These are phyloP conservation scores for Heteromurus nitidus DNA, from an alignment of 2,888 invertebrate genomes.

Conservation along the genomic window DNA sequence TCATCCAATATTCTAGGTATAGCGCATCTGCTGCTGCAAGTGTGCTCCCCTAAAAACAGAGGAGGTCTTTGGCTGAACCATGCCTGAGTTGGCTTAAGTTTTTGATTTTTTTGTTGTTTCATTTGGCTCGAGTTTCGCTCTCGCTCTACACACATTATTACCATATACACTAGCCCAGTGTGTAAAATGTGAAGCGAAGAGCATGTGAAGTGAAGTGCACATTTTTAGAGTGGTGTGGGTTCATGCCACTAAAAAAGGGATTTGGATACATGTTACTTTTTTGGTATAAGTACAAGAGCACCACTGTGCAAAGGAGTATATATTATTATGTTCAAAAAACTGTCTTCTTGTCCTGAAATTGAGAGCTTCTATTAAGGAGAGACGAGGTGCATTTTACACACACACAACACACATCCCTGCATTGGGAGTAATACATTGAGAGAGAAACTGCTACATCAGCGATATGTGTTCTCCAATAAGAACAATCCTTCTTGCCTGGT, in stretches of 20 bases:
- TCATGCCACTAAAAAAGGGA: slow-evolving; percentile 35
- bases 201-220: background rate
- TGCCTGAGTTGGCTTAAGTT: slow-evolving; percentile 38
- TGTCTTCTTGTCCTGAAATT: slow-evolving; percentile 54
- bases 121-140: slow-evolving; percentile 55
- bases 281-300: slow-evolving; percentile 24
- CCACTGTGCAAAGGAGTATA: background rate
- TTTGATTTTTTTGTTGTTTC: slow-evolving; percentile 58
- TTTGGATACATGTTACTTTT: slow-evolving; percentile 28
- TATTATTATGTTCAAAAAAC: no score
- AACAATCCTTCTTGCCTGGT: slow-evolving; percentile 25
- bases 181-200: background rate
- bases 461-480: slow-evolving; percentile 5
- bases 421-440: background rate
- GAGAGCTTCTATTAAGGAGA: slow-evolving; percentile 35
- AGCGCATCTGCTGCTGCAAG: background rate
- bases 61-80: slow-evolving; percentile 16
- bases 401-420: slow-evolving; percentile 9
- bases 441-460: no score
- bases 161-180: no score
- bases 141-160: background rate
- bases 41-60: background rate
- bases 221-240: no score
- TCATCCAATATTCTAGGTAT: background rate
- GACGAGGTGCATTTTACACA: slow-evolving; percentile 34